Conservation (phyloP, 2,888 invertebrate genomes). For the Drosophila stalkeri region DNA sequence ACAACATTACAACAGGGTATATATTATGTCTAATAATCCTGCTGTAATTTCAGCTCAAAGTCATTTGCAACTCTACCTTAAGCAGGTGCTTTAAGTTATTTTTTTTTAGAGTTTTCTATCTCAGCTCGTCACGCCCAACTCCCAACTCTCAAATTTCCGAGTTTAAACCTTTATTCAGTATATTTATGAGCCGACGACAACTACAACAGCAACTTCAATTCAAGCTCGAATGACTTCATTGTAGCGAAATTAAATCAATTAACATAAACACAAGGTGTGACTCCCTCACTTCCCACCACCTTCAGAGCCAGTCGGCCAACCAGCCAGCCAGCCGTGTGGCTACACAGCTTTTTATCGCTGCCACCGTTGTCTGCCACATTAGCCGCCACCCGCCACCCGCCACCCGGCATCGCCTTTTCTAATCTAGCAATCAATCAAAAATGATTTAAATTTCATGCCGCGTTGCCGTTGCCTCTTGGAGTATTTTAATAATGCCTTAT, state of each 20-base stretch:
- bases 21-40: not conserved
- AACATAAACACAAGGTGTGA: constrained; percentile 67
- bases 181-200: constrained; percentile 70
- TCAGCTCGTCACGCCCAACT: not conserved
- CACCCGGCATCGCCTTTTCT: constrained; percentile 30
- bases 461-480: constrained; percentile 43
- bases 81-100: constrained; percentile 27
- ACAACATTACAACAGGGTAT: not conserved
- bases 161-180: constrained; percentile 31
- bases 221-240: constrained; percentile 70
- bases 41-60: constrained; percentile 17
- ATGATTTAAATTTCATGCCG: constrained; percentile 81
- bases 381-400: constrained; percentile 3
- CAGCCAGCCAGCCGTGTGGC: constrained; percentile 4
- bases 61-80: constrained; percentile 21
- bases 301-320: not conserved
- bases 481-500: constrained; percentile 22
- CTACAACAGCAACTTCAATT: not conserved
- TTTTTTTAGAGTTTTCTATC: not conserved
- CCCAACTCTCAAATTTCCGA: constrained; percentile 7
- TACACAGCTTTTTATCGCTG: constrained; percentile 46
- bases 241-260: constrained; percentile 78
- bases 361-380: constrained; percentile 32
- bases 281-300: constrained; percentile 9
- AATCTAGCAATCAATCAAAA: constrained; percentile 83